Evolutionary conservation across 2,797 vertebrate genomes (phyloP).

Genomic region (Anguilla anguilla): DNA sequence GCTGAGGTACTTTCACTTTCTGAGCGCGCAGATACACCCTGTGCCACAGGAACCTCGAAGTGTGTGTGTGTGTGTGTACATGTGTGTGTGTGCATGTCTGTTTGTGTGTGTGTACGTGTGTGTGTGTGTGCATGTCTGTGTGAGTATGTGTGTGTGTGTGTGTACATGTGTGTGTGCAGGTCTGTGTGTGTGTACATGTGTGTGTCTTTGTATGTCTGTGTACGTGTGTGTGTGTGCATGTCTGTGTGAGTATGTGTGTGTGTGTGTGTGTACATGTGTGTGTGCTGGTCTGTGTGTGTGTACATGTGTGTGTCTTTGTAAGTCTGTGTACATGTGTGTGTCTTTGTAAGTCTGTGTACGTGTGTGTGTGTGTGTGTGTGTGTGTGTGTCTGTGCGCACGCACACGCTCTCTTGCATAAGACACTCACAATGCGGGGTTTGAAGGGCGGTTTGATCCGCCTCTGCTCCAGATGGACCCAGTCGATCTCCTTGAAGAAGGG

Average conservation of each 20-base stretch:
- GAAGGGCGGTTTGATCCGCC: constrained; percentile 92
- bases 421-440: constrained; percentile 95
- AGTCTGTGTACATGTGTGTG: neutral
- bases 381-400: neutral
- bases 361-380: neutral
- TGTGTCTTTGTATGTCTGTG: neutral
- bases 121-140: too few relatives aligned
- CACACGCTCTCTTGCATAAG: neutral
- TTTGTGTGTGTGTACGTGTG: too few relatives aligned
- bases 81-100: too few relatives aligned
- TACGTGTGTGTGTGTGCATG: neutral
- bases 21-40: neutral
- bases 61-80: too few relatives aligned
- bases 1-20: constrained; percentile 25
- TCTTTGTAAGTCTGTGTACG: neutral
- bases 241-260: neutral
- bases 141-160: too few relatives aligned
- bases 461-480: constrained; percentile 93
- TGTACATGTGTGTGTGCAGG: neutral
- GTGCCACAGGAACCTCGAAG: constrained; percentile 3
- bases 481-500: constrained; percentile 96
- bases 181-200: neutral
- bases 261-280: neutral
- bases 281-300: neutral
- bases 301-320: neutral